Percentiles rank a stretch among this genome's conserved stretches.
Conservation (phyloP, 2,797 vertebrate genomes). For the Cuniculus paca region DNA sequence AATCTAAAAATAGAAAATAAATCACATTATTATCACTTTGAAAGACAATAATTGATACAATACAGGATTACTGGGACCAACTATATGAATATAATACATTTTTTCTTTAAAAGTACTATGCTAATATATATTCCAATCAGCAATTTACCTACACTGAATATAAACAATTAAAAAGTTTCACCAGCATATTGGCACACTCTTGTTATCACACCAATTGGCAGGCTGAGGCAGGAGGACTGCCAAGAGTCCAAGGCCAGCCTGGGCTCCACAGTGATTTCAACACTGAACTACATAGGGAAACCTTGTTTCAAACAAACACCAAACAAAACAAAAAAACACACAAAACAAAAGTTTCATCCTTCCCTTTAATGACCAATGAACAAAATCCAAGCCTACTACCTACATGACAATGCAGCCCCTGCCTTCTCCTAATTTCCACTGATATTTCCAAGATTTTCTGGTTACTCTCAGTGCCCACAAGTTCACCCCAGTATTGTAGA, state of each 20-base stretch:
- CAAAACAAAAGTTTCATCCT: background rate
- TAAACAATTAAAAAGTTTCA: background rate
- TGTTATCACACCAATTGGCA: background rate
- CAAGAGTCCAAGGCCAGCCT: background rate
- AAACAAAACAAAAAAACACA: background rate
- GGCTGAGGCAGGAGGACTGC: background rate
- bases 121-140: background rate
- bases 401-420: background rate
- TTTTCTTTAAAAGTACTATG: background rate
- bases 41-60: constrained; percentile 22
- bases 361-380: background rate
- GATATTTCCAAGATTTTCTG: background rate
- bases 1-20: constrained; percentile 37
- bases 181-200: background rate
- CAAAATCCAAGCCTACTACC: background rate
- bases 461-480: too few relatives aligned
- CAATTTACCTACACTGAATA: background rate
- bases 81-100: background rate
- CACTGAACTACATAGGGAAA: background rate
- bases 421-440: background rate
- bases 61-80: background rate
- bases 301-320: background rate
- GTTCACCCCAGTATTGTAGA: background rate
- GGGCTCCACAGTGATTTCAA: background rate
- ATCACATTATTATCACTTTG: background rate